Percentiles rank a stretch among this genome's conserved stretches.
These are phyloP conservation scores for Gorilla gorilla DNA, from an alignment of 2,113 vertebrate genomes.

Conservation along the genomic window DNA sequence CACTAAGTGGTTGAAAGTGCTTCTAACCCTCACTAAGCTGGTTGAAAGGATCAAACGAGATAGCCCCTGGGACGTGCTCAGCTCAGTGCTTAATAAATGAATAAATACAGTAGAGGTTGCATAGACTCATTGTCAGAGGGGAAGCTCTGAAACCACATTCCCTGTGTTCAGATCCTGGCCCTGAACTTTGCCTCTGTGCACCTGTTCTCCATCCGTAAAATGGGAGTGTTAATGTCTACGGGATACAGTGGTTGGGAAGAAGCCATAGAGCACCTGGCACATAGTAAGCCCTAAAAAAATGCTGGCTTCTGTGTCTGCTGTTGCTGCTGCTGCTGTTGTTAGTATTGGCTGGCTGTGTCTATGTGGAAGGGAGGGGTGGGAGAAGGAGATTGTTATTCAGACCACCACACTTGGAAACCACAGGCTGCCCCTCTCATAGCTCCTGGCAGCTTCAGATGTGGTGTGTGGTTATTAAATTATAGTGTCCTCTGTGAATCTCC, in stretches of 20 bases:
- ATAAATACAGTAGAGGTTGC: not conserved
- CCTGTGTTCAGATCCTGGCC: not conserved
- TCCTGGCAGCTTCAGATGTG: not conserved
- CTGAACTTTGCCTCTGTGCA: accelerated
- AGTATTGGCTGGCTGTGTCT: not conserved
- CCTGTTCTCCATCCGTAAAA: not conserved
- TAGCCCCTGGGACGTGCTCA: accelerated
- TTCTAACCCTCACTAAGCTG: too few relatives aligned
- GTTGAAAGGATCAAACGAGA: not conserved
- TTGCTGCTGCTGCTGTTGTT: not conserved
- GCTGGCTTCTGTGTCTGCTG: not conserved
- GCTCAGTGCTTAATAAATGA: not conserved
- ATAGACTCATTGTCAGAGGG: accelerated
- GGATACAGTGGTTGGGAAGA: not conserved
- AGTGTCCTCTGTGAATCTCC: not conserved
- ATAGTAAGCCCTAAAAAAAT: not conserved
- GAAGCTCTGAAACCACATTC: not conserved
- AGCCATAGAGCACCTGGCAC: not conserved
- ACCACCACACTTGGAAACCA: not conserved
- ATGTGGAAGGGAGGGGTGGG: not conserved
- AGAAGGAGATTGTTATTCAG: not conserved
- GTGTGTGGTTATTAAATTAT: not conserved
- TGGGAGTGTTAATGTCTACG: not conserved
- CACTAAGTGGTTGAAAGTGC: not conserved
- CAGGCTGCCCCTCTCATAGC: not conserved